Evolutionary conservation across 2,113 vertebrate genomes (phyloP).

Genomic region (Pteruthius melanotis): DNA sequence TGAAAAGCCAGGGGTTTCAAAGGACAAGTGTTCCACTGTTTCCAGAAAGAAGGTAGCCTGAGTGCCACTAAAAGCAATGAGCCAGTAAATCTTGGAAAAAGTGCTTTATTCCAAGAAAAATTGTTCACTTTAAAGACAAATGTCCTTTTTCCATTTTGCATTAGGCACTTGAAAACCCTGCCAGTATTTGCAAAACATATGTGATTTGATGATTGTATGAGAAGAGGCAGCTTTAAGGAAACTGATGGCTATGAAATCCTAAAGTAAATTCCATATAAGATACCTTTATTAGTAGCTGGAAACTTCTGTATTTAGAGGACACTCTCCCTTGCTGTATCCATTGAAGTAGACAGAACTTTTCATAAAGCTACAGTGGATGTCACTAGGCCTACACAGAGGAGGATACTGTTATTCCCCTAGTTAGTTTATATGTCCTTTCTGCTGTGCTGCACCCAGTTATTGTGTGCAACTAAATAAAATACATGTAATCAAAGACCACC

Average conservation of each 20-base stretch:
- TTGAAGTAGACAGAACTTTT: not conserved
- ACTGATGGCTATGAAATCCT: not conserved
- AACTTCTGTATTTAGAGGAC: not conserved
- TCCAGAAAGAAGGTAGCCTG: not conserved
- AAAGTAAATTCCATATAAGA: not conserved
- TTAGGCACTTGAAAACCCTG: not conserved
- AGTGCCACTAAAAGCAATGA: not conserved
- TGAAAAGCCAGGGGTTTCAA: not conserved
- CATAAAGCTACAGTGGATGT: not conserved
- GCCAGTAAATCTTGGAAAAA: not conserved
- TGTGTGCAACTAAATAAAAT: not conserved
- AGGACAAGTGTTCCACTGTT: not conserved
- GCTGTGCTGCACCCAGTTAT: not conserved
- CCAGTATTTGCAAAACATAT: not conserved
- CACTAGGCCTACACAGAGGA: not conserved
- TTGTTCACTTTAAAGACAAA: not conserved
- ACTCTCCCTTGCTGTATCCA: not conserved
- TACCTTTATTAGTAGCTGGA: not conserved
- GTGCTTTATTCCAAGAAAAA: not conserved
- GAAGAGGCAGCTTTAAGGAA: not conserved
- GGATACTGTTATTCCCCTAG: not conserved
- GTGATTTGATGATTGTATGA: not conserved
- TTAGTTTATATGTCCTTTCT: not conserved
- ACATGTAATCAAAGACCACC: not conserved
- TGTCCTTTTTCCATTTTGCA: not conserved